phyloP scores from a whole-genome alignment of 2,888 invertebrate species.

The Pterobdella sp. region DNA sequence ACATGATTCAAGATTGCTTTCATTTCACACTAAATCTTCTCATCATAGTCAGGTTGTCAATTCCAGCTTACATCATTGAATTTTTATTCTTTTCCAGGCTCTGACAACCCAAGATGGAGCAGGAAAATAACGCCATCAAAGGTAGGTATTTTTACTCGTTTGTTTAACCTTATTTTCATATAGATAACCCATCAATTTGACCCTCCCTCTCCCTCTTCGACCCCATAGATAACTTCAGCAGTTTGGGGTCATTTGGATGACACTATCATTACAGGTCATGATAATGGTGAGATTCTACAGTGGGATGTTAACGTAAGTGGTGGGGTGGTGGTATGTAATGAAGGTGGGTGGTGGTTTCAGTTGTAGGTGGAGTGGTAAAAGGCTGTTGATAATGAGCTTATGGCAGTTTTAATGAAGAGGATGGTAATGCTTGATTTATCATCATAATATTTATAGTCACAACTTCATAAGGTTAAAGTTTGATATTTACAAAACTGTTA shows the following conservation, averaged over 20 bases:
- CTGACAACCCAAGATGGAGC: conserved; percentile 44
- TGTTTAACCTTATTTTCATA: background rate
- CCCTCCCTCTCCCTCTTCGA: conserved; percentile 58
- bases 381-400: background rate
- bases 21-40: too few species aligned
- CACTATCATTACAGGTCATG: conserved; percentile 61
- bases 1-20: too few species aligned
- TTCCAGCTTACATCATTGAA: too few species aligned
- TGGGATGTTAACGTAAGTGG: conserved; percentile 67
- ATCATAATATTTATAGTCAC: background rate
- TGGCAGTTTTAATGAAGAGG: background rate
- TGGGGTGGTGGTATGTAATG: background rate
- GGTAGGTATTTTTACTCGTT: background rate
- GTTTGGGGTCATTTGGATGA: conserved; percentile 84
- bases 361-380: background rate
- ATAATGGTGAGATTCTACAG: conserved; percentile 80
- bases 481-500: too few species aligned
- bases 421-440: background rate
- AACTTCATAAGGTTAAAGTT: background rate
- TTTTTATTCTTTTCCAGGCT: background rate
- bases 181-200: background rate
- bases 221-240: conserved; percentile 74
- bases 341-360: too few species aligned
- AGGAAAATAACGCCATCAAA: conserved; percentile 58
- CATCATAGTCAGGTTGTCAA: too few species aligned